Evolutionary conservation across 1,140 invertebrate genomes (phyloP), one percentile per base, ranked within the genome.

Genomic region (Polypedilum pembai): DNA sequence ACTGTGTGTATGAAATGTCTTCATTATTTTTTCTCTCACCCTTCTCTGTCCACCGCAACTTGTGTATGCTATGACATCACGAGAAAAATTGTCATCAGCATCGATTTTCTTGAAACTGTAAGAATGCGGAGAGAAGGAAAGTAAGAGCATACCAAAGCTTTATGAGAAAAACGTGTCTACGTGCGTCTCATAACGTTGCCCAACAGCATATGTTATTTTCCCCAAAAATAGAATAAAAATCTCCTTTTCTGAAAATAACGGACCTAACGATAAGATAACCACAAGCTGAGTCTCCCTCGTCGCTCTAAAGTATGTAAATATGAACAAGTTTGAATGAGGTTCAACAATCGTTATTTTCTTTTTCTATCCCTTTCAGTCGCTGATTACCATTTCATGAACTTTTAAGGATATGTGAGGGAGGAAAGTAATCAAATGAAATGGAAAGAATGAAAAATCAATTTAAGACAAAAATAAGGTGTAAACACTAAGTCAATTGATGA

Each of bases 151-250:
- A 5, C 5, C 5, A 33, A 5, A 56, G n/a, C n/a, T 56, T 56
- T 56, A 56, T 56, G 45, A 56, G 12, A 12, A 56, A 56, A 56
- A 56, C 45, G 45, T 56, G 45, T 56, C 45, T 56, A 56, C 45
- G 45, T 56, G 45, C 3, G n/a, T 15, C 12, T 56, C 12, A 4
- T 56, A 56, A 56, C 45, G 45, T 56, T 56, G 5, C 24, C 24
- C 24, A 33, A 33, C 24, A 33, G 24, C 24, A 33, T 5, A 33
- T 56, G 12, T 56, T 56, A n/a, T 56, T 56, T 56, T 12, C 41
- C 45, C 3, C n/a, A 56, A 56, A n/a, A 56, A 56, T 56, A 56
- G 15, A 12, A 41, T 7, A 41, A 8, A 45, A 45, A 45, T 56
- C 45, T 56, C 12, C 12, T n/a, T 12, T 56, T 56, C 45, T 56